These are phyloP conservation scores for Lithophane leautieri DNA, from an alignment of 2,888 invertebrate genomes.

Conservation along the genomic window DNA sequence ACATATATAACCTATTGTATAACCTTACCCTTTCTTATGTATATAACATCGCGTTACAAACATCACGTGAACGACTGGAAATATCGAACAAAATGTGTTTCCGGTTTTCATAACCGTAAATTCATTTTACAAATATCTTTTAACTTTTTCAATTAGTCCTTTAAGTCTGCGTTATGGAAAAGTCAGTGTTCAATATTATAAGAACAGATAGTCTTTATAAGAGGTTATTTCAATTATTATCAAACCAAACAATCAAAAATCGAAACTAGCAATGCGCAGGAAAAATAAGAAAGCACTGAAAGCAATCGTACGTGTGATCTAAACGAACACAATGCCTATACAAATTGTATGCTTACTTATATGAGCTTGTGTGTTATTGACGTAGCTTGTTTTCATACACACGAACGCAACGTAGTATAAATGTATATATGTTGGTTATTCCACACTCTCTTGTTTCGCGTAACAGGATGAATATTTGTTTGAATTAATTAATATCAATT, in stretches of 20 bases:
- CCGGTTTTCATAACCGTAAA: conserved; percentile 22
- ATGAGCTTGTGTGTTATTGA: conserved; percentile 77
- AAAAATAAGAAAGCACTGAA: conserved; percentile 76
- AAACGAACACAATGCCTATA: conserved; percentile 79
- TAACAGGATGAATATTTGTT: conserved; percentile 76
- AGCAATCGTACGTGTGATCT: conserved; percentile 82
- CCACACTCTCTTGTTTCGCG: conserved; percentile 75
- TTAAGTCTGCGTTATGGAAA: not conserved
- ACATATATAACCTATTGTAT: conserved; percentile 80
- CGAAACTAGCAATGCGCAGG: conserved; percentile 66
- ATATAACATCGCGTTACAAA: conserved; percentile 17
- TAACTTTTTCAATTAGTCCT: conserved; percentile 16
- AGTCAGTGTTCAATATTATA: conserved; percentile 10
- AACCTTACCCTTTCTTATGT: conserved; percentile 69
- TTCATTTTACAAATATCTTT: conserved; percentile 8
- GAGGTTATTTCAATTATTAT: conserved; percentile 55
- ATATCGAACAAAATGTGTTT: conserved; percentile 26
- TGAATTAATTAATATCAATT: conserved; percentile 72
- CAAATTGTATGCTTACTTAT: conserved; percentile 73
- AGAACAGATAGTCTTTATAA: conserved; percentile 16
- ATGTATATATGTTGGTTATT: conserved; percentile 73
- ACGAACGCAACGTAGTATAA: conserved; percentile 59
- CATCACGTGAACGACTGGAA: conserved; percentile 3
- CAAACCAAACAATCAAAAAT: conserved; percentile 64
- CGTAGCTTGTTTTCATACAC: conserved; percentile 81